A percentile compares a stretch with the other conserved stretches of the same genome.
Evolutionary conservation across 2,113 vertebrate species (phyloP).

Genomic region (Spea multiplicata): DNA sequence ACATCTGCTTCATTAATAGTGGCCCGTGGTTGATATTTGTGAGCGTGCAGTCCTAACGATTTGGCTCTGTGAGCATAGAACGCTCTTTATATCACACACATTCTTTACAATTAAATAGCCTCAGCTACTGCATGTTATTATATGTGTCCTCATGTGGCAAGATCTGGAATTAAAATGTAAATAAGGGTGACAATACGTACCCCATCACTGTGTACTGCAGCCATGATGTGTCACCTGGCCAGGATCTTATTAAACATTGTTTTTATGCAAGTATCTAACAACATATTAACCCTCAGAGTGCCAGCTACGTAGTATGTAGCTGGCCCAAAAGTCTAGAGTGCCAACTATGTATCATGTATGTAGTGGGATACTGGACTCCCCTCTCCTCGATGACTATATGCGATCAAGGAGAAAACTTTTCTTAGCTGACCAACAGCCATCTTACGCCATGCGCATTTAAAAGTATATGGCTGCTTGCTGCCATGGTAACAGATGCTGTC

Average conservation of each 20-base stretch:
- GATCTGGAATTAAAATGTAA: conserved; percentile 75
- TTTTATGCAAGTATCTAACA: conserved; percentile 69
- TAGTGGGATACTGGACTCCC: no score
- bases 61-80: conserved; percentile 74
- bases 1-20: conserved; percentile 92
- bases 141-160: conserved; percentile 58
- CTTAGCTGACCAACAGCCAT: no score
- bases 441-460: no score
- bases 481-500: no score
- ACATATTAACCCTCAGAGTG: conserved; percentile 61
- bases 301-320: no score
- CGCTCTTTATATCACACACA: conserved; percentile 78
- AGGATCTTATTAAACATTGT: conserved; percentile 65
- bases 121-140: conserved; percentile 63
- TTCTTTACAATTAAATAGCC: conserved; percentile 76
- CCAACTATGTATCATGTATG: no score
- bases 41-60: conserved; percentile 89
- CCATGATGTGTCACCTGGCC: conserved; percentile 61
- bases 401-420: no score
- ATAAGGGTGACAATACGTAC: conserved; percentile 55
- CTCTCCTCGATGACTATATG: no score
- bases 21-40: conserved; percentile 85
- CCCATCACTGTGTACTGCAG: conserved; percentile 54
- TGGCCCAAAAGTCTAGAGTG: no score
- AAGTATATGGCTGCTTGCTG: no score